Evolutionary conservation across 92 coral and sea anemone species (phyloP).

Genomic region (Parazoanthus swiftii): DNA sequence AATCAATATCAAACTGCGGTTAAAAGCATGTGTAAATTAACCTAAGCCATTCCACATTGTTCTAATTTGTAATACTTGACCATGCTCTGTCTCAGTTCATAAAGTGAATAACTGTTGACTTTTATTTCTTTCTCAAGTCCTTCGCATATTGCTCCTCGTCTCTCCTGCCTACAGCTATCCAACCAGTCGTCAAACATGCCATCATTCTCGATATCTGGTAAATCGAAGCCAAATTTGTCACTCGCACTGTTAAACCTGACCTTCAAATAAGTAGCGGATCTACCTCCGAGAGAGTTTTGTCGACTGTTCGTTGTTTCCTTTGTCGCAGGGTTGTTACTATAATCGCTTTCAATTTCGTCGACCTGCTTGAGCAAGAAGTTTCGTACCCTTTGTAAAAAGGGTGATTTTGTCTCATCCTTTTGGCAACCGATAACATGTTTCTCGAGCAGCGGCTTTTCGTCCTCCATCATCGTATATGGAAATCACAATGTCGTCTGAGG

Average conservation of each 20-base stretch:
- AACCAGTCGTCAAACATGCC: neutral
- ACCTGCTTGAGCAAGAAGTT: neutral
- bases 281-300: neutral
- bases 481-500: neutral
- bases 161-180: neutral
- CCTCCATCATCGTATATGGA: neutral
- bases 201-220: neutral
- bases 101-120: neutral
- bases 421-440: neutral
- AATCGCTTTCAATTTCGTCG: neutral
- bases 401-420: no score
- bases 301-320: neutral
- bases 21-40: neutral
- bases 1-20: no score
- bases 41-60: conserved; percentile 21
- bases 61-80: conserved; percentile 9
- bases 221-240: neutral
- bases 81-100: neutral
- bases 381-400: neutral
- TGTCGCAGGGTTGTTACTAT: neutral
- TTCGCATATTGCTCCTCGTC: neutral
- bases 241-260: neutral
- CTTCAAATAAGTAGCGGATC: neutral
- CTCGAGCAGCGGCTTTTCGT: neutral
- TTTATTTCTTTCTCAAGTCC: conserved; percentile 4